Evolutionary conservation across 2,113 vertebrate genomes (phyloP), one percentile per base, ranked within the genome.

Genomic region (Australoheros scitulus): DNA sequence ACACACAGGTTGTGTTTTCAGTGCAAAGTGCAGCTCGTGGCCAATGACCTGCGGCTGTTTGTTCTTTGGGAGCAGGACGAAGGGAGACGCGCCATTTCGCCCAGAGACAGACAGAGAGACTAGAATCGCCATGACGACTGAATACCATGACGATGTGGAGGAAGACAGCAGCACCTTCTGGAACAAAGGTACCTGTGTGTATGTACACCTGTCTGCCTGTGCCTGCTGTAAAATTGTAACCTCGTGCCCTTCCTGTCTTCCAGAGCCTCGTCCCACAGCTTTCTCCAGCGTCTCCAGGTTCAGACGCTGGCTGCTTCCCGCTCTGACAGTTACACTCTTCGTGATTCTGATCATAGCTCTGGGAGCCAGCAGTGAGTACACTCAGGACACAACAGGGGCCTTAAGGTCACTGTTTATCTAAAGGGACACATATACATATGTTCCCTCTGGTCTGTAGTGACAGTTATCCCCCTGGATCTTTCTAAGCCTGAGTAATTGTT

Each of bases 261-360:
- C 81, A 92, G 91, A 89, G n/a, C 64, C 79, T 20, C 20, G 36
- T 4, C 63, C 81, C 5, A n/a, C 74, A 41, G 43, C 55, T 3
- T 11, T 86, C 82, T 77, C 81, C 1, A 61, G 59, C 0, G 13
- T 83, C 22, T 88, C 83, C 83, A 85, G 76, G 15, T 89, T 78
- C 87, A 80, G 83, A 13, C 68, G 80, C 5, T 93, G 91, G 79
- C 34, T 90, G 60, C 60, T 92, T 43, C 86, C 89, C 3, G 86
- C 50, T 43, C 24, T 94, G n/a, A 87, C 83, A 0, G 41, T 84
- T 0, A 14, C 86, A 2, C 5, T 93, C 2, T 22, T 94, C 13
- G 52, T 96, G 20, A 7, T 91, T 3, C 79, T 96, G 64, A 92
- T 95, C 76, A 93, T 96, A 4, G 87, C 87, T 2, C 32, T 96